These are phyloP conservation scores for Bradypodion pumilum DNA, from an alignment of 2,797 vertebrate species.

Conservation along the genomic window DNA sequence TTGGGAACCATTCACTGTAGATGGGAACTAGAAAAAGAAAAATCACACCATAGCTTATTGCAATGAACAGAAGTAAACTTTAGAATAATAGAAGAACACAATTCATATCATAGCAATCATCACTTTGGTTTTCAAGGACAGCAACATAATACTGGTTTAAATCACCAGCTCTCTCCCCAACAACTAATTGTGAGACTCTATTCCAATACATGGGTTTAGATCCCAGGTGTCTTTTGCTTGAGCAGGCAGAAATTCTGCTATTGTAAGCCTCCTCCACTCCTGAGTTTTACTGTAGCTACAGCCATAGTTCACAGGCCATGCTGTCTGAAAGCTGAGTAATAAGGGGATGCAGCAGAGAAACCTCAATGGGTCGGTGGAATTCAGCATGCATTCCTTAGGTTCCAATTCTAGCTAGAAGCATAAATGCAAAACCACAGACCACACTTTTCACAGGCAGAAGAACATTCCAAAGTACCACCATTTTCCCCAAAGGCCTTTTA, in stretches of 20 bases:
- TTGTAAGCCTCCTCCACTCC: background rate
- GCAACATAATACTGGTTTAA: background rate
- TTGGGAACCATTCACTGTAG: background rate
- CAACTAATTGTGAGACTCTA: background rate
- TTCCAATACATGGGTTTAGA: background rate
- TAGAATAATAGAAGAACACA: background rate
- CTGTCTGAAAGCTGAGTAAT: background rate
- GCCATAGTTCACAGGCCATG: background rate
- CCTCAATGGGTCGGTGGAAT: background rate
- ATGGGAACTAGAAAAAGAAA: background rate
- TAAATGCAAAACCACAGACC: background rate
- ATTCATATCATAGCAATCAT: background rate
- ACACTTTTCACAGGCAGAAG: background rate
- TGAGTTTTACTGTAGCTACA: background rate
- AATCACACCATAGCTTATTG: background rate
- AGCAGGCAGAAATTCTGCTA: background rate
- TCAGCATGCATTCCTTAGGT: background rate
- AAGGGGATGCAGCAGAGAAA: background rate
- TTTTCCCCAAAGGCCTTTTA: background rate
- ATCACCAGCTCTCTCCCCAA: background rate
- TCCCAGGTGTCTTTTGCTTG: background rate
- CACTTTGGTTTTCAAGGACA: background rate
- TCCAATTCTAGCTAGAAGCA: background rate
- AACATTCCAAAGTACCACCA: background rate
- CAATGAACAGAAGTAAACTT: conserved; percentile 5